Evolutionary conservation across 53 echinoderm and acorn worm genomes (phyloP).

Genomic region (Pentamera pediparva): DNA sequence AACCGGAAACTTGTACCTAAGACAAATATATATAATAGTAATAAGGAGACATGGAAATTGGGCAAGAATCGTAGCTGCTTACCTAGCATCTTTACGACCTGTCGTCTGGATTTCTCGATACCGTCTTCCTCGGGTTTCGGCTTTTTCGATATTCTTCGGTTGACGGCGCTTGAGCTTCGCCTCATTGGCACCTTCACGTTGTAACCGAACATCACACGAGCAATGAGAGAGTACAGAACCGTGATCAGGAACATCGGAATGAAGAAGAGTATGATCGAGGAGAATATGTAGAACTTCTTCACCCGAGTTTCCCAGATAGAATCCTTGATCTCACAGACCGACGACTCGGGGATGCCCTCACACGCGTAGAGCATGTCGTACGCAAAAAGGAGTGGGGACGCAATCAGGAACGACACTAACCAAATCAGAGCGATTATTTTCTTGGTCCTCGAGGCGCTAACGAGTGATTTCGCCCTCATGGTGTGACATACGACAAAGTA

Average conservation of each 20-base stretch:
- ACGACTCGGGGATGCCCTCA: constrained; percentile 55
- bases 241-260: constrained; percentile 83
- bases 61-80: too few relatives aligned
- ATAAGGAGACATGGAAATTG: too few relatives aligned
- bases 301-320: constrained; percentile 34
- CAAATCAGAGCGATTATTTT: constrained; percentile 83
- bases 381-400: constrained; percentile 66
- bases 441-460: constrained; percentile 56
- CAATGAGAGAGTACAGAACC: constrained; percentile 79
- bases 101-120: constrained; percentile 41
- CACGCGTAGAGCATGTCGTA: constrained; percentile 43
- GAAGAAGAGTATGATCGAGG: constrained; percentile 76
- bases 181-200: constrained; percentile 54
- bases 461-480: constrained; percentile 56
- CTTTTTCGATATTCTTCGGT: constrained; percentile 16
- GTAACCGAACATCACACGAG: constrained; percentile 73
- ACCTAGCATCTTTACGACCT: constrained; percentile 60
- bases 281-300: constrained; percentile 53
- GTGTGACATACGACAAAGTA: constrained; percentile 71
- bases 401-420: constrained; percentile 61
- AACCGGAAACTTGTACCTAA: too few relatives aligned
- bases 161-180: constrained; percentile 18
- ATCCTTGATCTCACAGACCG: constrained; percentile 46
- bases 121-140: constrained; percentile 47
- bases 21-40: too few relatives aligned